Conservation (phyloP, 2,888 invertebrate species). For the Vesta saturnalis region DNA sequence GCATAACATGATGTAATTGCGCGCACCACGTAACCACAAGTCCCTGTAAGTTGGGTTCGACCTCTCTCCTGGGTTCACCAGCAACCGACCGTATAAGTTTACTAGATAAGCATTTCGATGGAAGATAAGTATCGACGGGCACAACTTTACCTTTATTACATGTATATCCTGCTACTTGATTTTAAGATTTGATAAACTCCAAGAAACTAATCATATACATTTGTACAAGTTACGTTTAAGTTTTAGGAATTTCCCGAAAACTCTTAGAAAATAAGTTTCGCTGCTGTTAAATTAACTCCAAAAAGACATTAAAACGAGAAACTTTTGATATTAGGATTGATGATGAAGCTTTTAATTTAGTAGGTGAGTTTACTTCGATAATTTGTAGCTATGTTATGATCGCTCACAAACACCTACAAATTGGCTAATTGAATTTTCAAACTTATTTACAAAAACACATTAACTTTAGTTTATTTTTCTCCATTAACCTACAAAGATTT, state of each 20-base stretch:
- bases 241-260: neutral
- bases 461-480: too few relatives aligned
- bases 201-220: conserved; percentile 21
- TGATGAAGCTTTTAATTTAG: conserved; percentile 1
- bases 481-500: neutral
- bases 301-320: conserved; percentile 1
- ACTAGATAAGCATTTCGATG: conserved; percentile 39
- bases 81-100: conserved; percentile 35
- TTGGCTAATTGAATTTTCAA: neutral
- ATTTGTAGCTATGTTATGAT: too few relatives aligned
- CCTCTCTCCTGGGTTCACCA: conserved; percentile 34
- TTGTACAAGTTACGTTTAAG: neutral
- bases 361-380: neutral
- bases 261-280: neutral
- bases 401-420: neutral
- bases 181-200: conserved; percentile 27
- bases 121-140: conserved; percentile 37
- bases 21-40: conserved; percentile 35
- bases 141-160: conserved; percentile 37
- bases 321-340: conserved; percentile 1
- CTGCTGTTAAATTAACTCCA: neutral
- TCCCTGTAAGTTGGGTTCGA: conserved; percentile 28
- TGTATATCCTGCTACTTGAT: conserved; percentile 33
- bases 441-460: neutral
- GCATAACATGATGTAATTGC: conserved; percentile 37